Conservation (phyloP, 2,888 invertebrate genomes). For the Autographa gamma region DNA sequence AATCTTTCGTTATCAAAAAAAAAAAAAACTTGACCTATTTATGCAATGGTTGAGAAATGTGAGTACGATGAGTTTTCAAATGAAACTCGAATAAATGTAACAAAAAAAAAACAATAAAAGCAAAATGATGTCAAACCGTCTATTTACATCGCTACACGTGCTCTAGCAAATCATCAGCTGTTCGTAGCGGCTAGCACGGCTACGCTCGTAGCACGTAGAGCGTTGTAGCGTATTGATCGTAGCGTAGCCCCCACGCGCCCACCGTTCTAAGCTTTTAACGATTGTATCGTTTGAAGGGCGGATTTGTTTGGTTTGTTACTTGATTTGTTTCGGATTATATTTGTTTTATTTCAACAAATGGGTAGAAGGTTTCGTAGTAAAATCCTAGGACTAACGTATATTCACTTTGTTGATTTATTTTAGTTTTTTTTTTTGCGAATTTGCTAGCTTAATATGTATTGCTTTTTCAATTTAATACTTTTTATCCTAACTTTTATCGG, state of each 20-base stretch:
- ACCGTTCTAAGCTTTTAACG: conserved; percentile 52
- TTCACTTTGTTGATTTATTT: no score
- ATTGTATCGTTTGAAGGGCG: conserved; percentile 30
- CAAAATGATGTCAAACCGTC: not conserved
- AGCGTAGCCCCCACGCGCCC: conserved; percentile 49
- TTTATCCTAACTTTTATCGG: not conserved
- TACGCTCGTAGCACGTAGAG: conserved; percentile 62
- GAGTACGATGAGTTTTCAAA: no score
- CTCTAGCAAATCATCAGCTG: conserved; percentile 43
- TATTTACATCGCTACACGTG: conserved; percentile 38
- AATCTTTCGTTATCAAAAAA: no score
- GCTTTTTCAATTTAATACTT: not conserved
- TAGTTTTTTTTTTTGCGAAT: no score
- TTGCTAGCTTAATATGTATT: no score
- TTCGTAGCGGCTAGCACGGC: conserved; percentile 47
- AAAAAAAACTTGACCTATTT: no score
- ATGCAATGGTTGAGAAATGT: no score
- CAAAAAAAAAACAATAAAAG: not conserved
- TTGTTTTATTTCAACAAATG: not conserved
- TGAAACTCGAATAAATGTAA: not conserved
- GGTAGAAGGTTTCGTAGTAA: not conserved
- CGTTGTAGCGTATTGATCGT: conserved; percentile 63
- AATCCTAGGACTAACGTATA: no score
- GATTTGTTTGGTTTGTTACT: conserved; percentile 5
- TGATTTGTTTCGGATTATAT: not conserved